Base-by-base conservation (phyloP, 2,113 vertebrate species). In the Mugil cephalus region DNA sequence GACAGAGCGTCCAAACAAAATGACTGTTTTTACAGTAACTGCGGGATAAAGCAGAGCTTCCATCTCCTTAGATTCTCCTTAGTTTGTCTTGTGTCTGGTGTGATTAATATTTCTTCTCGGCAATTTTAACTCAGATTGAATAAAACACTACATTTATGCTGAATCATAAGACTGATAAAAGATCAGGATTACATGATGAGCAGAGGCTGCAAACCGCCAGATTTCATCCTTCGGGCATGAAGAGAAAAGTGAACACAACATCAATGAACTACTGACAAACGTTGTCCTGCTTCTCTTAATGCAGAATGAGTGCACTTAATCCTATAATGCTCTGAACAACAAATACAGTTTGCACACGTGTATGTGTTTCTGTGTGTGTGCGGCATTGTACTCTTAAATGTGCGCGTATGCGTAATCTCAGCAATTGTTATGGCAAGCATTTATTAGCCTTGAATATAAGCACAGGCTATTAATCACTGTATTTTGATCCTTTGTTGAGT, bases 381-480 rank as follows among this genome's bases (percentile, higher is more conserved):
- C 18, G 34, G 19, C 17, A 61, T 58, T 8, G 0, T 55, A 53
- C 73, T 85, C 75, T 52, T 51, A 45, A 43, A 46, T 24, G 72
- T 61, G 53, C 61, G 30, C 24, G 36, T 14, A 15, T 14, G 74
- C 10, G 35, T 70, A 80, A 78, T 55, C 73, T 77, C 14, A 65
- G 80, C 72, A 87, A 64, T 67, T 87, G 46, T 66, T 53, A 65
- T 52, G 35, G 17, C 36, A 71, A 71, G 63, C 21, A 30, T 21
- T 43, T 56, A 42, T 81, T 78, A 71, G 64, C 71, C 39, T 77
- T 66, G 52, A 71, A 63, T 71, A n/a, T 65, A 83, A 72, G 51
- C 51, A 75, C 24, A 30, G 24, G 24, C 24, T 52, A 45, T 53
- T 77, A 52, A 70, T 80, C 40, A 19, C 56, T 70, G 35, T 17